A percentile compares a stretch with the other conserved stretches of the same genome.
Conservation (phyloP, 2,113 vertebrate genomes). For the Macrotus californicus region DNA sequence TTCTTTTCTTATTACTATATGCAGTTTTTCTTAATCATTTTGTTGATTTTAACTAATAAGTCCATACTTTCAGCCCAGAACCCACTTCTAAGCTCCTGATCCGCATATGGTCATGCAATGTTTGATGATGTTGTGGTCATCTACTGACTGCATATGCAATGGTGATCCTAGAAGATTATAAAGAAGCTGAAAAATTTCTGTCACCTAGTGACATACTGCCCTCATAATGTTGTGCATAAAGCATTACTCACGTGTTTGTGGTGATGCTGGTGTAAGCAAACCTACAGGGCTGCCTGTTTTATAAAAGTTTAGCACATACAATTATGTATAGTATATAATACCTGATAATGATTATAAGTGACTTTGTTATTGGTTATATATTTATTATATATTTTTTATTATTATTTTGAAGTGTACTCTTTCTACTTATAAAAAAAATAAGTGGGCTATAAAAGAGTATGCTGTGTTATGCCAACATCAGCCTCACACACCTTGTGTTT, state of each 20-base stretch:
- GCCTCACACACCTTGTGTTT: neutral
- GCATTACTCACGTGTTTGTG: neutral
- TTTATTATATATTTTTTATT: neutral
- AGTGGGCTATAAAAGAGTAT: neutral
- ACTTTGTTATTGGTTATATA: neutral
- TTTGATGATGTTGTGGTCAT: neutral
- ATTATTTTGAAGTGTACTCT: neutral
- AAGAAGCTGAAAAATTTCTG: neutral
- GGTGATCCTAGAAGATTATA: neutral
- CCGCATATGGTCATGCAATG: neutral
- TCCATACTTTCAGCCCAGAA: neutral
- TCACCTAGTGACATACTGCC: neutral
- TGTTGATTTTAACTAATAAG: neutral
- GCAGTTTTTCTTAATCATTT: neutral
- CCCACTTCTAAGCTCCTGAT: neutral
- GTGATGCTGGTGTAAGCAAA: neutral
- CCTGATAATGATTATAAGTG: neutral
- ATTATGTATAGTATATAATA: neutral
- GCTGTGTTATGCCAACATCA: neutral
- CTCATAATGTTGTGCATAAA: neutral
- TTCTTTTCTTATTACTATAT: neutral
- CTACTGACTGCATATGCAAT: neutral
- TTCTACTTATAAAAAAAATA: neutral
- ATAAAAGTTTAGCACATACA: neutral
- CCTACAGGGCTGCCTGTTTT: neutral